Percentiles rank a stretch among this genome's conserved stretches.
phyloP scores from a whole-genome alignment of 2,888 invertebrate species.

The Caenorhabditis sp. region DNA sequence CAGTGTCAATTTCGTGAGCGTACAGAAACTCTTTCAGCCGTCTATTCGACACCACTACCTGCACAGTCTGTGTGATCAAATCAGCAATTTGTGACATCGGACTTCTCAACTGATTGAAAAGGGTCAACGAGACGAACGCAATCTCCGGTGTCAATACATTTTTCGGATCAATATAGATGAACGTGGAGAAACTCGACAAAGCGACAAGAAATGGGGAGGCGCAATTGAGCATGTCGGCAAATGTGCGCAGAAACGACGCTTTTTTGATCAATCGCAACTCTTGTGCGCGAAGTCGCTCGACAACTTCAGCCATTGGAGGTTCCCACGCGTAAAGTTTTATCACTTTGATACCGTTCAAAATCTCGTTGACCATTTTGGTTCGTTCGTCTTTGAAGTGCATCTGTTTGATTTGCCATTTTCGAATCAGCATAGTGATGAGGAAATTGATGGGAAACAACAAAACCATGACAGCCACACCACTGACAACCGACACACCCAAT shows the following conservation, averaged over 20 bases:
- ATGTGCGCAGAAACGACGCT: slow-evolving; percentile 66
- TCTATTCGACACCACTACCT: slow-evolving; percentile 64
- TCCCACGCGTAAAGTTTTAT: slow-evolving; percentile 75
- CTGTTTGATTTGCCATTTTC: slow-evolving; percentile 74
- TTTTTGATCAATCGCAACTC: slow-evolving; percentile 62
- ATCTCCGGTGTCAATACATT: slow-evolving; percentile 75
- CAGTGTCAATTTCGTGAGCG: slow-evolving; percentile 49
- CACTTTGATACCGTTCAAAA: slow-evolving; percentile 86
- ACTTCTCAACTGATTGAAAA: slow-evolving; percentile 95
- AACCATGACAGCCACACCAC: slow-evolving; percentile 92
- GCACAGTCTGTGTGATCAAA: slow-evolving; percentile 68
- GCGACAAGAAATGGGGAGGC: slow-evolving; percentile 69
- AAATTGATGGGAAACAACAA: slow-evolving; percentile 79
- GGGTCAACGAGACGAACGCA: slow-evolving; percentile 94
- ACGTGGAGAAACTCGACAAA: slow-evolving; percentile 68
- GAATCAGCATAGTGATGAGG: slow-evolving; percentile 65
- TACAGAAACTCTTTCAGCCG: slow-evolving; percentile 66
- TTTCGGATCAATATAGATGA: slow-evolving; percentile 58
- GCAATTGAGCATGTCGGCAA: slow-evolving; percentile 69
- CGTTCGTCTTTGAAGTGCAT: slow-evolving; percentile 93
- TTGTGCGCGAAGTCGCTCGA: slow-evolving; percentile 61
- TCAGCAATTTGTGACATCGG: slow-evolving; percentile 87
- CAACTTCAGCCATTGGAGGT: slow-evolving; percentile 68
- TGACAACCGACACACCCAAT: slow-evolving; percentile 82
- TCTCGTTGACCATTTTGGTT: slow-evolving; percentile 91